Evolutionary conservation across 2,113 vertebrate genomes (phyloP), one percentile per base, ranked within the genome.

Genomic region (Cyprinodon brontotheroides): DNA sequence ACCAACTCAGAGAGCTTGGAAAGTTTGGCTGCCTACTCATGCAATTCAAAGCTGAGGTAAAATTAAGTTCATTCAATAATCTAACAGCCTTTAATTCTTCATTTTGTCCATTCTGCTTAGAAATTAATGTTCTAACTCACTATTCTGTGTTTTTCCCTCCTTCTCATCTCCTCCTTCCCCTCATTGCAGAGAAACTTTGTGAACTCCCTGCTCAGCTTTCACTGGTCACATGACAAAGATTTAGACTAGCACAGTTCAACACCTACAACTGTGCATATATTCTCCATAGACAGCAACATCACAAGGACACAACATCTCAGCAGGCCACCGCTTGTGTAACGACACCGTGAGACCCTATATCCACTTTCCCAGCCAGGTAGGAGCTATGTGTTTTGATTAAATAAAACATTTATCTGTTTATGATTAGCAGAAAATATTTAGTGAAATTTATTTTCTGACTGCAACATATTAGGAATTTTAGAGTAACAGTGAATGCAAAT

Each of bases 211-310:
- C 72, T 83, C 83, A 76, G 84, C 87, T 86, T 79, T 70, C 77
- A 43, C 12, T 40, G 5, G 78, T 91, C 90, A 92, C 86, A 85
- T 91, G 89, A 84, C 62, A 77, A 29, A 59, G 72, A 79, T 78
- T 69, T 57, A 70, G 79, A 79, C 68, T 67, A 17, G 47, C 67
- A 40, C 74, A 68, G 70, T 69, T 78, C 70, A 85, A 78, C 78
- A 72, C 78, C 15, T 66, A 75, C 61, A 53, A 45, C 68, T 75
- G 66, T 50, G 36, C 43, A 65, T 68, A 60, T 53, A 67, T 45
- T 50, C 68, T 72, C 45, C 4, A 68, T 65, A 69, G 45, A 66
- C 40, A 43, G 73, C 37, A 41, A 62, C 73, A 78, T 74, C 82
- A 80, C 79, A 77, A 47, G 75, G 66, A 63, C 64, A 29, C 62